Conservation (phyloP, 1,140 invertebrate genomes). For the Zaprionus lachaisei region DNA sequence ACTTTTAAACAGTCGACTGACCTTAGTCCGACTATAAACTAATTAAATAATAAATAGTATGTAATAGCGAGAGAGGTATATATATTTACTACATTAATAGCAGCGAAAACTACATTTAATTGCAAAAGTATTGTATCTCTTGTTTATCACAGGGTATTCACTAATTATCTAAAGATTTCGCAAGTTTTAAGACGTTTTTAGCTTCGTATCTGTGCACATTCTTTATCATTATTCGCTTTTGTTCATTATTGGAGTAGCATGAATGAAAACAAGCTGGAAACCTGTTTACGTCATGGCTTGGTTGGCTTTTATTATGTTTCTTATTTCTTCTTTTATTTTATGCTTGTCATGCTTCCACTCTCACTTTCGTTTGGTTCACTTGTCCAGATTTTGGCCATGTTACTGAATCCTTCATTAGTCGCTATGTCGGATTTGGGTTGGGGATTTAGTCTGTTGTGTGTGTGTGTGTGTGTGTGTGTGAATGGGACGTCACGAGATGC, state of each 20-base stretch:
- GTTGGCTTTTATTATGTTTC: constrained; percentile 51
- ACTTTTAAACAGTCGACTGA: too few species aligned
- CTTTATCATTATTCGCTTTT: constrained; percentile 79
- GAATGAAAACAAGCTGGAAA: constrained; percentile 64
- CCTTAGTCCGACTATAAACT: too few species aligned
- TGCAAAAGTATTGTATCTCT: not conserved
- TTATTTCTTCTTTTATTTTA: constrained; percentile 18
- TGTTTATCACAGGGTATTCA: constrained; percentile 6
- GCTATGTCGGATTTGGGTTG: constrained; percentile 31
- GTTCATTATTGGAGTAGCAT: constrained; percentile 58
- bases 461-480: not conserved
- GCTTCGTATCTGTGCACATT: constrained; percentile 34
- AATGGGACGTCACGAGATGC: constrained; percentile 25
- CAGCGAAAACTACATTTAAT: not conserved
- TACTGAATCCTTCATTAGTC: constrained; percentile 71
- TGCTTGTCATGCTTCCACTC: constrained; percentile 50
- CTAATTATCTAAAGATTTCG: not conserved
- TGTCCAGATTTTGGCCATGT: constrained; percentile 36
- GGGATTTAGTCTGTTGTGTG: constrained; percentile 12
- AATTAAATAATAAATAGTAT: too few species aligned
- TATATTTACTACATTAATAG: too few species aligned
- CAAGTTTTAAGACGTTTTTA: not conserved
- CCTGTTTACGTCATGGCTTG: constrained; percentile 74
- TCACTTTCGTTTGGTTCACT: constrained; percentile 57
- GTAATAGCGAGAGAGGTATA: not conserved